Percentiles rank a stretch among this genome's conserved stretches.
Evolutionary conservation across 2,797 vertebrate species (phyloP).

Genomic region (Paedocypris micromegethes): DNA sequence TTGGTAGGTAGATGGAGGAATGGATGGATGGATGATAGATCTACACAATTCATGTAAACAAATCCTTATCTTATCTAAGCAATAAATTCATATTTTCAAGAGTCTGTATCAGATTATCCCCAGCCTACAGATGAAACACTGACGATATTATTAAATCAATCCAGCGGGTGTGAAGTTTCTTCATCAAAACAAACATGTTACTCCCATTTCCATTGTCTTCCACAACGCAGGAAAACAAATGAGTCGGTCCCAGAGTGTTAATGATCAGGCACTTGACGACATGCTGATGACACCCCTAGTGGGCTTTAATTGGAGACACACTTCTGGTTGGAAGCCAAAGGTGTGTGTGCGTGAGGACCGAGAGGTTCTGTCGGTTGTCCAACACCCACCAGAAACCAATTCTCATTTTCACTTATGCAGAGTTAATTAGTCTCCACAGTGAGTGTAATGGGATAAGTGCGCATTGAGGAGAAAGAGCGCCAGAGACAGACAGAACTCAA

Average conservation of each 20-base stretch:
- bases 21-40: too few relatives aligned
- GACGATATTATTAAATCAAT: background rate
- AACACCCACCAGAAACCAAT: slow-evolving; percentile 40
- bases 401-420: slow-evolving; percentile 50
- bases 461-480: slow-evolving; percentile 16
- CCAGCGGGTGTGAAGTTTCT: background rate
- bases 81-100: too few relatives aligned
- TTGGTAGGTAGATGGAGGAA: too few relatives aligned
- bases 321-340: slow-evolving; percentile 22
- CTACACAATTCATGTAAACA: too few relatives aligned
- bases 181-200: slow-evolving; percentile 18
- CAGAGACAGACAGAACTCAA: slow-evolving; percentile 7
- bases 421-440: slow-evolving; percentile 44
- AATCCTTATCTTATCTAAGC: too few relatives aligned
- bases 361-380: slow-evolving; percentile 24
- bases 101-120: too few relatives aligned
- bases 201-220: slow-evolving; percentile 12
- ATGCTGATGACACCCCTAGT: slow-evolving; percentile 6
- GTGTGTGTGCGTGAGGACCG: slow-evolving; percentile 20
- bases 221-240: slow-evolving; percentile 16
- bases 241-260: slow-evolving; percentile 22
- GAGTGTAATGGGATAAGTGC: slow-evolving; percentile 42
- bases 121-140: background rate
- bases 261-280: slow-evolving; percentile 39
- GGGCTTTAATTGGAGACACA: slow-evolving; percentile 38